These are phyloP conservation scores for Halictus ligatus DNA, from an alignment of 2,888 invertebrate species.

Conservation along the genomic window DNA sequence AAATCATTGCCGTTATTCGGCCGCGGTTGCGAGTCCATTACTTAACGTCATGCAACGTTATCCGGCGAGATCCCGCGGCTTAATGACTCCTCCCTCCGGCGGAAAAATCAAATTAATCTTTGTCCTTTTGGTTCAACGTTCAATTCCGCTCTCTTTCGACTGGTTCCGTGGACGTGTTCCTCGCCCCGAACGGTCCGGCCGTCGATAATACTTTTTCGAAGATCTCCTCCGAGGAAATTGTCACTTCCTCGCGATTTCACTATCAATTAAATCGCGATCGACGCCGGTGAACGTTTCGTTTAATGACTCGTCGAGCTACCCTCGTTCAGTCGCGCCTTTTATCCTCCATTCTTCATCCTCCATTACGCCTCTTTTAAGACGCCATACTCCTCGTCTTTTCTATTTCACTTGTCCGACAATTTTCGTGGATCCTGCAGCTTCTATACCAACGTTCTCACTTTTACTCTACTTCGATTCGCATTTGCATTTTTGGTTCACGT, in stretches of 20 bases:
- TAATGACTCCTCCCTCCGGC: background rate
- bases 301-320: background rate
- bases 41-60: background rate
- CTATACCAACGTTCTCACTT: background rate
- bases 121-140: background rate
- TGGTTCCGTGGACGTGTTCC: background rate
- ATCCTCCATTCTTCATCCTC: background rate
- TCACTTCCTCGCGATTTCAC: background rate
- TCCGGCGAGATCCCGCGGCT: background rate
- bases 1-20: conserved; percentile 1
- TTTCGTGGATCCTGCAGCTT: background rate
- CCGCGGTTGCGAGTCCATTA: conserved; percentile 2
- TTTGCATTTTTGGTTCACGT: no score
- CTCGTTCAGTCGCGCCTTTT: background rate
- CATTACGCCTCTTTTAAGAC: background rate
- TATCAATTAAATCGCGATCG: background rate
- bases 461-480: background rate
- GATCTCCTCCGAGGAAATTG: background rate
- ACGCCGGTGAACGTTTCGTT: background rate
- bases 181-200: background rate
- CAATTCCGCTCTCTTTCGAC: background rate
- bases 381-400: background rate
- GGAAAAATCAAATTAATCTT: conserved; percentile 10
- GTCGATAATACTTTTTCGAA: background rate
- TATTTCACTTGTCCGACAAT: background rate